Conservation (phyloP, 1,140 invertebrate genomes). For the Lasioglossum baleicum region DNA sequence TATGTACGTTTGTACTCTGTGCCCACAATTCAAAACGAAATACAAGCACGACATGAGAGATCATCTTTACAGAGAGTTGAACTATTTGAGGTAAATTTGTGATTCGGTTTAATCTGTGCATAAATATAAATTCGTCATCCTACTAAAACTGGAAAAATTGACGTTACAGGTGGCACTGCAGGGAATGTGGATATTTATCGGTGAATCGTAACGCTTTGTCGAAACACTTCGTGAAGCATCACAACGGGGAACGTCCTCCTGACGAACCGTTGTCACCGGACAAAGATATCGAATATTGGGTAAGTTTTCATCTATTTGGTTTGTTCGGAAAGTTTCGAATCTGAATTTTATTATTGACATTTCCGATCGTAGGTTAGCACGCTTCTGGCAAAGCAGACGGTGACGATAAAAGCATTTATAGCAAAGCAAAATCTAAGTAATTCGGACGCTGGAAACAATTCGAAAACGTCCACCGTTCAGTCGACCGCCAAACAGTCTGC, state of each 20-base stretch:
- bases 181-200: conserved; percentile 69
- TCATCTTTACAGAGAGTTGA: conserved; percentile 81
- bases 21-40: conserved; percentile 78
- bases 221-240: conserved; percentile 71
- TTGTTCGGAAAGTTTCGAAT: background rate
- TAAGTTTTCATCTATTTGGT: conserved; percentile 44
- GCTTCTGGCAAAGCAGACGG: conserved; percentile 64
- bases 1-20: conserved; percentile 80
- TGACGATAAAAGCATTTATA: conserved; percentile 61
- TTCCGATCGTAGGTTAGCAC: conserved; percentile 56
- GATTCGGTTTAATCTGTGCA: background rate
- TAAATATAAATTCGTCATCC: background rate
- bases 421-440: background rate
- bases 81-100: conserved; percentile 77
- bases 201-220: conserved; percentile 66
- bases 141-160: background rate
- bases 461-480: background rate
- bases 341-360: background rate
- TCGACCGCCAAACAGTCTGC: background rate
- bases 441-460: background rate
- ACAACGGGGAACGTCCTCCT: conserved; percentile 60
- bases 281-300: conserved; percentile 74
- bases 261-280: conserved; percentile 66
- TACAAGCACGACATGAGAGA: conserved; percentile 80
- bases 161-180: conserved; percentile 68